These are phyloP conservation scores for Tragelaphus scriptus DNA, from an alignment of 2,113 vertebrate species.

Conservation along the genomic window DNA sequence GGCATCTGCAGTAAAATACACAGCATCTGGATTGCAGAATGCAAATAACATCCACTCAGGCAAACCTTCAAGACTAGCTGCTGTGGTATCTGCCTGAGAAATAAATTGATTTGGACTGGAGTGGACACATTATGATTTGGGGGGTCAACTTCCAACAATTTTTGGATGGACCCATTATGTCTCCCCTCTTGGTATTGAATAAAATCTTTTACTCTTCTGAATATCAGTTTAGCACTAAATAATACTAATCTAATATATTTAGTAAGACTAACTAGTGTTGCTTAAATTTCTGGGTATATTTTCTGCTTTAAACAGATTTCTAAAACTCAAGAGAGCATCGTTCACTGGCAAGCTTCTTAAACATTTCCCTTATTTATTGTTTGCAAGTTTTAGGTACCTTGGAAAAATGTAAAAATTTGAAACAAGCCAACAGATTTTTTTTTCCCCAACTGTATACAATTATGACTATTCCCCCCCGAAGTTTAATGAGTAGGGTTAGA, in stretches of 20 bases:
- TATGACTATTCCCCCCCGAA: not conserved
- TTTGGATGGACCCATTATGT: not conserved
- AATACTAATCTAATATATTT: constrained; percentile 31
- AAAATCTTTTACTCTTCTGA: constrained; percentile 39
- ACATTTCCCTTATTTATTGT: not conserved
- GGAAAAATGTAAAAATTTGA: constrained; percentile 13
- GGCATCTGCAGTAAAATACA: constrained; percentile 56
- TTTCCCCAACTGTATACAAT: not conserved
- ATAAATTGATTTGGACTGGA: constrained; percentile 53
- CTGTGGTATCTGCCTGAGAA: constrained; percentile 38
- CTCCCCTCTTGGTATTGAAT: not conserved
- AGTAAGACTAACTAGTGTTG: not conserved
- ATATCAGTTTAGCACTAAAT: constrained; percentile 70
- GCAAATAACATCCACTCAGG: constrained; percentile 63
- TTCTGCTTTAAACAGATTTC: constrained; percentile 16
- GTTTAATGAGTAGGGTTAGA: not conserved
- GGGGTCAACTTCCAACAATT: not conserved
- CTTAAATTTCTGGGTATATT: not conserved
- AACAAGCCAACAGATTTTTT: not conserved
- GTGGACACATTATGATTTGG: not conserved
- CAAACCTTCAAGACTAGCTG: constrained; percentile 44
- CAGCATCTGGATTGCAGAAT: constrained; percentile 59
- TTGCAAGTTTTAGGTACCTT: not conserved
- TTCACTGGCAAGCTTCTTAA: not conserved
- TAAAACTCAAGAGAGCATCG: not conserved